phyloP scores from a whole-genome alignment of 2,797 vertebrate genomes.

The Macrochelys suwanniensis region DNA sequence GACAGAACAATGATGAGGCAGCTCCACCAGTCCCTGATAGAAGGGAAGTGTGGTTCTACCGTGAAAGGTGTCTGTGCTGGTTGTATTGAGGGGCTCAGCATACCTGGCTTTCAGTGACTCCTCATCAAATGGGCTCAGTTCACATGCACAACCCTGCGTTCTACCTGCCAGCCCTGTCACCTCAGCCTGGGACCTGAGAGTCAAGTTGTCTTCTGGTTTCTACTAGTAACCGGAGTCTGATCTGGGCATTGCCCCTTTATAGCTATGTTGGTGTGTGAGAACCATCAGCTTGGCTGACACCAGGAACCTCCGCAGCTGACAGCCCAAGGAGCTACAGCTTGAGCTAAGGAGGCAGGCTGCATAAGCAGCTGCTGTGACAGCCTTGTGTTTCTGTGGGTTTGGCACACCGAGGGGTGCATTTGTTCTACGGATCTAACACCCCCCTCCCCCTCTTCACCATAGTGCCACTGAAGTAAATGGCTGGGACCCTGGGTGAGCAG shows the following conservation, averaged over 20 bases:
- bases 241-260: neutral
- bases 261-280: neutral
- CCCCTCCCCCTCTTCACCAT: fast-evolving
- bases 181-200: neutral
- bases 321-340: neutral
- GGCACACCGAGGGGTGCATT: neutral
- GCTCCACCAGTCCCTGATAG: neutral
- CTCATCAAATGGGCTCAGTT: neutral
- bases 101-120: neutral
- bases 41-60: neutral
- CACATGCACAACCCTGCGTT: neutral
- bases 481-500: neutral
- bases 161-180: neutral
- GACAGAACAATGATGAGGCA: neutral
- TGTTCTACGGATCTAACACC: neutral
- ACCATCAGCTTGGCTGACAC: neutral
- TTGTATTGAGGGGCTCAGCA: too few species aligned
- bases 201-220: neutral
- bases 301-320: neutral
- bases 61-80: neutral
- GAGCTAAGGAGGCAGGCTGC: neutral
- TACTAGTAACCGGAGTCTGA: neutral
- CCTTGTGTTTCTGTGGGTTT: neutral
- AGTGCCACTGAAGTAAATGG: neutral
- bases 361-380: neutral